These are phyloP conservation scores for Diploscapter pachys DNA, from an alignment of 1,140 invertebrate species.

Conservation along the genomic window DNA sequence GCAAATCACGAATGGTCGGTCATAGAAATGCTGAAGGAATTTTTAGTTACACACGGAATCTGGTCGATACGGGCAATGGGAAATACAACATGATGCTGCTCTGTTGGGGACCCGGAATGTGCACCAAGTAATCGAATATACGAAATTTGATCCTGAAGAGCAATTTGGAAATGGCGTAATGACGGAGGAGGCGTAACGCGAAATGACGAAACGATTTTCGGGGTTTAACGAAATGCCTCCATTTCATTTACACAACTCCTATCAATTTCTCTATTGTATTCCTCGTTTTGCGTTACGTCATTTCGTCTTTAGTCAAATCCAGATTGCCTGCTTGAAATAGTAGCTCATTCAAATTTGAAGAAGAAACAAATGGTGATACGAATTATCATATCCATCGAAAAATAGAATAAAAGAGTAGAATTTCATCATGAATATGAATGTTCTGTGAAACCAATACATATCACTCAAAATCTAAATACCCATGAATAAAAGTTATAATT, in stretches of 20 bases:
- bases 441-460: too few species aligned
- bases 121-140: constrained; percentile 64
- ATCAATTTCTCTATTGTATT: too few species aligned
- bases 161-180: neutral
- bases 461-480: too few species aligned
- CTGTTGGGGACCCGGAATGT: constrained; percentile 93
- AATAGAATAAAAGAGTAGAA: too few species aligned
- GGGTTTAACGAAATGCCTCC: neutral
- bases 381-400: too few species aligned
- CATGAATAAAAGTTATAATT: neutral
- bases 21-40: neutral
- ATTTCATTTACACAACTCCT: too few species aligned
- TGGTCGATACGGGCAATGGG: constrained; percentile 89
- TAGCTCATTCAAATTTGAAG: too few species aligned
- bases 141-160: neutral
- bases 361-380: too few species aligned
- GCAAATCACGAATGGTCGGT: neutral
- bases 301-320: too few species aligned
- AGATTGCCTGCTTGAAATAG: too few species aligned
- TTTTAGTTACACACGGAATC: constrained; percentile 81
- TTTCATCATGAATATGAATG: too few species aligned
- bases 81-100: constrained; percentile 95
- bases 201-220: neutral
- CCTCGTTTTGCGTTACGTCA: too few species aligned
- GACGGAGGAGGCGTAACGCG: neutral